Base-by-base conservation (phyloP, 2,888 invertebrate species). In the Apamea crenata region DNA sequence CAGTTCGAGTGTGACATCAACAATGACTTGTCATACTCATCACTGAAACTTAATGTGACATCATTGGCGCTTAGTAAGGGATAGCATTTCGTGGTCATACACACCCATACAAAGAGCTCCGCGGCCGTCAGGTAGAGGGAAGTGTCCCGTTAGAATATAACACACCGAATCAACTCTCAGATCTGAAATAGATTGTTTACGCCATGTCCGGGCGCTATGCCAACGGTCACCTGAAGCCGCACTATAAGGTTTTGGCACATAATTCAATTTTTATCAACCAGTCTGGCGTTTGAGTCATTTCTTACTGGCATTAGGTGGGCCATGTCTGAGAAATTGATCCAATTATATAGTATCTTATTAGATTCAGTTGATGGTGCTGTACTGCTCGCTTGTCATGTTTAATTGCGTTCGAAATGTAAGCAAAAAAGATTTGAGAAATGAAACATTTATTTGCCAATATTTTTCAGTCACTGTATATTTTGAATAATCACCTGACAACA, bases 151-250 rank as follows among this genome's bases (percentile, higher is more conserved):
- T 91, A 90, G 92, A 92, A 93, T 92, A 93, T 92, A 94, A 93
- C 93, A 93, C 92, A 90, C 90, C 91, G 93, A 94, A 94, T 95
- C 94, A 93, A 93, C 93, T 94, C 94, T 92, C 92, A 93, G 94
- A 94, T 94, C 96, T 94, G 93, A 96, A 96, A 96, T 96, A 96
- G 96, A 95, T 95, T 96, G 96, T 96, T 96, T 96, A 96, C 96
- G 95, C 95, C 94, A 93, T 93, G 92, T 92, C 91, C 92, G 93
- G 96, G 96, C 96, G 91, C 83, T 68, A 78, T 93, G 96, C 97
- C 96, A 96, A 94, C 93, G 91, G 94, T 94, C 96, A 95, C 95
- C 95, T 95, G 95, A 94, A 94, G 93, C 92, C 92, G 90, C 90
- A 93, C 93, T 93, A 90, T 94, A 93, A 92, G 93, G 91, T 95